These are phyloP conservation scores for Luperina testacea DNA, from an alignment of 2,888 invertebrate species.

Conservation along the genomic window DNA sequence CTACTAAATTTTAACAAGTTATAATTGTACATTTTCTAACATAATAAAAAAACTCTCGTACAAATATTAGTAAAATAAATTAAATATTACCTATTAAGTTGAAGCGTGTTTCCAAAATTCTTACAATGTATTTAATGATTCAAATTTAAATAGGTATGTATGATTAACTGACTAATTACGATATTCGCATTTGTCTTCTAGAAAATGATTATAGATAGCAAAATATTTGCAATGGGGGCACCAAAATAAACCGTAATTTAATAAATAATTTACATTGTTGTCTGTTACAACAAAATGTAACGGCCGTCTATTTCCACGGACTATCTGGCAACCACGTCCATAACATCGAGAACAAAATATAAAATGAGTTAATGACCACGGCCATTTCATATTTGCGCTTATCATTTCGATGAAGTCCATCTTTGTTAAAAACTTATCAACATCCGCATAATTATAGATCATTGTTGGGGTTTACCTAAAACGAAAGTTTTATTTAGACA, in stretches of 20 bases:
- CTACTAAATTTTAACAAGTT: too few species aligned
- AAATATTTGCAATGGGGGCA: slow-evolving; percentile 4
- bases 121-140: background rate
- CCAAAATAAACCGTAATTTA: slow-evolving; percentile 3
- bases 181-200: slow-evolving; percentile 5
- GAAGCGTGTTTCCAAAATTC: background rate
- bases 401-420: background rate
- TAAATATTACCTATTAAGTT: background rate
- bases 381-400: background rate
- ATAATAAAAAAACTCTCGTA: too few species aligned
- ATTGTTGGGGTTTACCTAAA: background rate
- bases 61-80: too few species aligned
- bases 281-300: slow-evolving; percentile 5
- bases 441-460: too few species aligned
- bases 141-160: too few species aligned
- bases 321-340: slow-evolving; percentile 16
- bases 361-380: slow-evolving; percentile 4
- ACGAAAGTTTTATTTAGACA: background rate
- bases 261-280: background rate
- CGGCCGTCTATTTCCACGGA: slow-evolving; percentile 15
- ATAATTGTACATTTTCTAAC: too few species aligned
- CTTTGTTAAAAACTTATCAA: too few species aligned
- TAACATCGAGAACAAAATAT: slow-evolving; percentile 11
- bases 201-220: slow-evolving; percentile 13
- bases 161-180: background rate